phyloP scores from a whole-genome alignment of 2,797 vertebrate genomes.

The Platalea minor region DNA sequence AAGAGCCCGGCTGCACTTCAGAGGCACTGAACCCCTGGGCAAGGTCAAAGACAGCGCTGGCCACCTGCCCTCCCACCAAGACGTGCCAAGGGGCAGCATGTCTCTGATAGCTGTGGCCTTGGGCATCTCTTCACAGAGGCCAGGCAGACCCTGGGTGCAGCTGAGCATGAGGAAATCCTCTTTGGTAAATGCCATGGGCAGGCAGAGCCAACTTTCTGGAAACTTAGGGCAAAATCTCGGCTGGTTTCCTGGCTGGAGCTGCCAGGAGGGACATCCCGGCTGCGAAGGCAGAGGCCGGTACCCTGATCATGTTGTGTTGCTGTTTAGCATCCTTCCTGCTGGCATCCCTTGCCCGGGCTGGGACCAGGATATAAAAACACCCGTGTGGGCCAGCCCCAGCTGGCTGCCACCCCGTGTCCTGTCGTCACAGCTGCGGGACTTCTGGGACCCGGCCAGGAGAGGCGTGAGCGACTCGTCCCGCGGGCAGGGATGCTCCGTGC shows the following conservation, averaged over 20 bases:
- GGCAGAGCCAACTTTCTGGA: neutral
- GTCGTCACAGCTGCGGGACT: neutral
- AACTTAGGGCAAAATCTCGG: neutral
- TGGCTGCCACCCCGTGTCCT: neutral
- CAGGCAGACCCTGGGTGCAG: neutral
- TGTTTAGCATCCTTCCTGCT: neutral
- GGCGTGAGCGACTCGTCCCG: rapidly evolving
- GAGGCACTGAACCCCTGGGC: neutral
- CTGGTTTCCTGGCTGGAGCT: neutral
- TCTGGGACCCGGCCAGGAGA: neutral
- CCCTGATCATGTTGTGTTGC: rapidly evolving
- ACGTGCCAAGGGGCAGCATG: neutral
- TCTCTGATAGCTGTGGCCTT: neutral
- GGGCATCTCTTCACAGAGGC: neutral
- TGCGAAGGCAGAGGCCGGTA: neutral
- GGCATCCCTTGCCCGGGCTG: neutral
- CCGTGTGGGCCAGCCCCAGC: neutral
- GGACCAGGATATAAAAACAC: neutral
- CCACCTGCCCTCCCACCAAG: rapidly evolving
- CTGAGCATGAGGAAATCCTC: neutral
- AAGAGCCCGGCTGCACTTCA: neutral
- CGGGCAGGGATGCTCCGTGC: rapidly evolving
- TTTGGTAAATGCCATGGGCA: neutral
- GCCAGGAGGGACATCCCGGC: neutral
- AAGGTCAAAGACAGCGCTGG: neutral